A percentile compares a stretch with the other conserved stretches of the same genome.
Conservation (phyloP, 2,888 invertebrate species). For the Schizaphis graminum region DNA sequence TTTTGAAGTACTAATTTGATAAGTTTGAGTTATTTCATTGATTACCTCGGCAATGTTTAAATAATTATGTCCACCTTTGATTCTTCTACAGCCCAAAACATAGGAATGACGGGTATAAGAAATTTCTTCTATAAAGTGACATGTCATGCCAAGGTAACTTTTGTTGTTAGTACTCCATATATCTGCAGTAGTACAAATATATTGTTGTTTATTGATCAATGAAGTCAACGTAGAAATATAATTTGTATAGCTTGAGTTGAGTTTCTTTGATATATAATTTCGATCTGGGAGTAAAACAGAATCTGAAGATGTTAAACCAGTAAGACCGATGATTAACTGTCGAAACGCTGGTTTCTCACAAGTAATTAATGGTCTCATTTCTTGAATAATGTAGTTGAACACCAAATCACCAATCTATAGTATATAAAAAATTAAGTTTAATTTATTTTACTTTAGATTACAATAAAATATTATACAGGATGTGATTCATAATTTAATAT, state of each 20-base stretch:
- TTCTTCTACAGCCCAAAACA: background rate
- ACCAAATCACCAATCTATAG: background rate
- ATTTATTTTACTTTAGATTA: too few species aligned
- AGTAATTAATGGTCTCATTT: background rate
- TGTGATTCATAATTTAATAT: too few species aligned
- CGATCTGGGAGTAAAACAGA: background rate
- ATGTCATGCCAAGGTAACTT: background rate
- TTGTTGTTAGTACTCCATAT: background rate
- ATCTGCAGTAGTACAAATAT: background rate
- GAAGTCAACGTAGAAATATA: background rate
- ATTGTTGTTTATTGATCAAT: background rate
- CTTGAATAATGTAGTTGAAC: background rate
- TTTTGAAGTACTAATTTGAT: background rate
- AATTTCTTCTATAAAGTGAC: slow-evolving; percentile 12
- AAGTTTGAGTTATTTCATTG: background rate
- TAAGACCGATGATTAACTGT: background rate
- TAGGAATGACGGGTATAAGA: background rate
- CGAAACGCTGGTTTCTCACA: background rate
- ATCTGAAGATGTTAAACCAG: background rate
- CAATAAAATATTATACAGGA: background rate
- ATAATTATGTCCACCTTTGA: background rate
- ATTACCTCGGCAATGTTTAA: background rate
- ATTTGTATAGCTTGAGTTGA: slow-evolving; percentile 2
- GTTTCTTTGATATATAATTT: background rate
- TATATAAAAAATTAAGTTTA: background rate